Percentiles rank a stretch among this genome's conserved stretches.
Conservation (phyloP, 2,113 vertebrate species). For the Phainopepla nitens region DNA sequence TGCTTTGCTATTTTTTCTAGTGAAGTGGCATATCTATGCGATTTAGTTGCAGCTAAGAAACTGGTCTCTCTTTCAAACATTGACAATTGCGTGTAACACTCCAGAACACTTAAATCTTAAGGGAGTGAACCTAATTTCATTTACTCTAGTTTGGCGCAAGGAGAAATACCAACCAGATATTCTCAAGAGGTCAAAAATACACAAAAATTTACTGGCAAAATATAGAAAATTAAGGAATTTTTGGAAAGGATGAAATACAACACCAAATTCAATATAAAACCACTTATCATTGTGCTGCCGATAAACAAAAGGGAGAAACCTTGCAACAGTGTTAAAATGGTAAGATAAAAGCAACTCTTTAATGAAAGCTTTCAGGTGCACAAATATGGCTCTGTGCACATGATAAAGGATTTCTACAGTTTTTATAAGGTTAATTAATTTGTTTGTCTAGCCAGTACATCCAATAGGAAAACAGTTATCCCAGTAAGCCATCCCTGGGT, state of each 20-base stretch:
- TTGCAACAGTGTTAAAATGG: not conserved
- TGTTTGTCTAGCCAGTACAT: not conserved
- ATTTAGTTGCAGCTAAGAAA: not conserved
- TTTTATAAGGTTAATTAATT: not conserved
- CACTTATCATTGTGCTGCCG: not conserved
- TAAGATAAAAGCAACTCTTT: not conserved
- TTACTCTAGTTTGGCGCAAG: not conserved
- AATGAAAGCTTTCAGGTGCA: not conserved
- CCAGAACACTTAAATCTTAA: not conserved
- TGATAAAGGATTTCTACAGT: not conserved
- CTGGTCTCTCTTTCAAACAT: not conserved
- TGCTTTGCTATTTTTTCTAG: not conserved
- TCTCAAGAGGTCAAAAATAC: not conserved
- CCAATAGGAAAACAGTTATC: not conserved
- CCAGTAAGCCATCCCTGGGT: not conserved
- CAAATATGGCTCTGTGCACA: not conserved
- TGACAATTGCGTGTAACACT: not conserved
- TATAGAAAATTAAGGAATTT: not conserved
- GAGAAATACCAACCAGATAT: not conserved
- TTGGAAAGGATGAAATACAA: not conserved
- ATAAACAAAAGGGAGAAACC: not conserved
- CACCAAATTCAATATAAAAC: not conserved
- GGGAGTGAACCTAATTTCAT: not conserved
- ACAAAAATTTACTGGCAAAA: not conserved
- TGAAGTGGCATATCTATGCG: not conserved